phyloP scores from a whole-genome alignment of 2,888 invertebrate species.

The Eilema depressum region DNA sequence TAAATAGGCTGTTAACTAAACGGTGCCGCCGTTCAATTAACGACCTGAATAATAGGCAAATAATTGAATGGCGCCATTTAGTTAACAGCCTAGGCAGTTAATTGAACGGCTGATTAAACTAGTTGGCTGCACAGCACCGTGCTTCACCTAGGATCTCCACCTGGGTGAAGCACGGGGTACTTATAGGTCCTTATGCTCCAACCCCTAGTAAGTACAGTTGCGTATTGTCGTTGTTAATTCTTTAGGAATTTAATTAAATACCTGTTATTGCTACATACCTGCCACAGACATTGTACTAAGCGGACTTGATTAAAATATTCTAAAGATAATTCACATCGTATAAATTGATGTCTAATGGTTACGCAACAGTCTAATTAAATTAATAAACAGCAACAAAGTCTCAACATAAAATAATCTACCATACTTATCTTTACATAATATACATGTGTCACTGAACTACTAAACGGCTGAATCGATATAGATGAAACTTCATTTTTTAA shows the following conservation, averaged over 20 bases:
- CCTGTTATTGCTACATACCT: background rate
- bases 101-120: too few species aligned
- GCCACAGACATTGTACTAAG: background rate
- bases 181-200: too few species aligned
- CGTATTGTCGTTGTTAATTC: background rate
- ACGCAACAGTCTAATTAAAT: conserved; percentile 3
- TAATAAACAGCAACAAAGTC: background rate
- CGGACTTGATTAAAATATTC: conserved; percentile 10
- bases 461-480: background rate
- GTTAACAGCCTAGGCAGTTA: too few species aligned
- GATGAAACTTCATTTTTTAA: background rate
- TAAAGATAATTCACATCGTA: background rate
- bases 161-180: too few species aligned
- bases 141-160: too few species aligned
- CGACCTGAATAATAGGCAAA: too few species aligned
- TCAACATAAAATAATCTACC: background rate
- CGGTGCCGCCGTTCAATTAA: too few species aligned
- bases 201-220: too few species aligned
- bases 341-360: background rate
- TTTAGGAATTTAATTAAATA: background rate
- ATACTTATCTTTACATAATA: background rate
- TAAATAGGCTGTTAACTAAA: too few species aligned
- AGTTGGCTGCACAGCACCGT: too few species aligned
- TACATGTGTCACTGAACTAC: background rate
- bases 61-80: too few species aligned